A percentile compares a stretch with the other conserved stretches of the same genome.
These are phyloP conservation scores for Ophthalmolycus amberensis DNA, from an alignment of 2,113 vertebrate genomes.

Conservation along the genomic window DNA sequence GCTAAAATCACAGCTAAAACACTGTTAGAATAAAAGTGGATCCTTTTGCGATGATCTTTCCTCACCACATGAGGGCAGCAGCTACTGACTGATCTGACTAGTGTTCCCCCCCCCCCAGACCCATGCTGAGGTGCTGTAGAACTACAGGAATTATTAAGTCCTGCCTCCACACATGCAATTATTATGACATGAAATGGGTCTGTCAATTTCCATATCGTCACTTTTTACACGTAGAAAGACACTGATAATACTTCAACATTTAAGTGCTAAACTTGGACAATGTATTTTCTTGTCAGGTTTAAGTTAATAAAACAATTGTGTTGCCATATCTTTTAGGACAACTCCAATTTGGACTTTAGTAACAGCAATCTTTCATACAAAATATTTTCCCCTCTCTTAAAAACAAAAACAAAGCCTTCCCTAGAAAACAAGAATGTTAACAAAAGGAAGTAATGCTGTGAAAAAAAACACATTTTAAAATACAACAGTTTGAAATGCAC, in stretches of 20 bases:
- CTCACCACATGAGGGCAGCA: conserved; percentile 74
- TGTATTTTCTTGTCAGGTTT: conserved; percentile 54
- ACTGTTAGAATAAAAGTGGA: conserved; percentile 66
- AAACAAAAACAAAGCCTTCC: conserved; percentile 37
- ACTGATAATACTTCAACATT: conserved; percentile 59
- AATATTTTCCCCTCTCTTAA: conserved; percentile 53
- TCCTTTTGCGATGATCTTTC: conserved; percentile 42
- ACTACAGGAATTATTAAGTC: not conserved
- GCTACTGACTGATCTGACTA: conserved; percentile 16
- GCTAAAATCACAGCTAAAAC: conserved; percentile 80
- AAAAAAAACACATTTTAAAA: conserved; percentile 55
- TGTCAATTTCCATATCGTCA: not conserved
- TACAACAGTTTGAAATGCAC: conserved; percentile 78
- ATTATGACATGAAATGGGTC: conserved; percentile 14
- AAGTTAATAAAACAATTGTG: conserved; percentile 50
- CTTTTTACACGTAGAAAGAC: conserved; percentile 31
- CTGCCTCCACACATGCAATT: conserved; percentile 18
- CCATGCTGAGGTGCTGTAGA: not conserved
- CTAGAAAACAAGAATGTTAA: conserved; percentile 56
- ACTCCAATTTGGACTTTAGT: conserved; percentile 63
- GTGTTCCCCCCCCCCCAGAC: not conserved
- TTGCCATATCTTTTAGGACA: conserved; percentile 51
- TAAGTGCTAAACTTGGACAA: conserved; percentile 72
- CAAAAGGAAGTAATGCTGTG: conserved; percentile 66
- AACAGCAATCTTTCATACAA: conserved; percentile 63